phyloP scores from a whole-genome alignment of 2,797 vertebrate genomes.

The Luscinia luscinia region DNA sequence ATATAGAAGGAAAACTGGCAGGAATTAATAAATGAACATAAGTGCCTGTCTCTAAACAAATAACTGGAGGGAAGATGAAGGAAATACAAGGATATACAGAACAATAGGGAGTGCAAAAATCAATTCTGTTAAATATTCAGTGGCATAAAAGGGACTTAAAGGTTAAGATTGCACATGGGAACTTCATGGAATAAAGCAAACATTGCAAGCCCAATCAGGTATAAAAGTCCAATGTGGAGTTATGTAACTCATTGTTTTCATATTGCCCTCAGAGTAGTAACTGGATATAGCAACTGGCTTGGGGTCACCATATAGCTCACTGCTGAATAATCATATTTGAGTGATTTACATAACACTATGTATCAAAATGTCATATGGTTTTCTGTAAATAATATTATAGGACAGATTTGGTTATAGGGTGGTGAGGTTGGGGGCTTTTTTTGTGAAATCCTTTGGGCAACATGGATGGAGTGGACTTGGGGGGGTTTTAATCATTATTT shows the following conservation, averaged over 20 bases:
- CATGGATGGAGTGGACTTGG: not conserved
- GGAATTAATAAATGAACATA: not conserved
- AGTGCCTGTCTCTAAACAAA: not conserved
- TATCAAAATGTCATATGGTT: not conserved
- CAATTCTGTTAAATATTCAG: not conserved
- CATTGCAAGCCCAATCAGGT: not conserved
- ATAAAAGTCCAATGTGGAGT: not conserved
- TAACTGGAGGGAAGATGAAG: not conserved
- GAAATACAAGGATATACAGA: not conserved
- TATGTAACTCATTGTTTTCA: not conserved
- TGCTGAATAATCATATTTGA: not conserved
- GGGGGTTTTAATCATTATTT: not conserved
- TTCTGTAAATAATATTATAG: not conserved
- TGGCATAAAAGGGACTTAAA: not conserved
- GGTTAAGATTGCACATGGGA: not conserved
- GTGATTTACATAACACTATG: not conserved
- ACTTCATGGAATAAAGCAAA: not conserved
- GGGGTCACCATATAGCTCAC: not conserved
- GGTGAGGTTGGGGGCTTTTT: not conserved
- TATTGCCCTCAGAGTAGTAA: not conserved
- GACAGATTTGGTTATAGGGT: not conserved
- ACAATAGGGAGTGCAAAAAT: not conserved
- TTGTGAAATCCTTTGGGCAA: not conserved
- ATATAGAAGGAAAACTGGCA: not conserved
- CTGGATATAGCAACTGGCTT: not conserved